Percentiles rank a stretch among this genome's conserved stretches.
phyloP scores from a whole-genome alignment of 2,888 invertebrate species.

The Lissocephala sabroskyi region DNA sequence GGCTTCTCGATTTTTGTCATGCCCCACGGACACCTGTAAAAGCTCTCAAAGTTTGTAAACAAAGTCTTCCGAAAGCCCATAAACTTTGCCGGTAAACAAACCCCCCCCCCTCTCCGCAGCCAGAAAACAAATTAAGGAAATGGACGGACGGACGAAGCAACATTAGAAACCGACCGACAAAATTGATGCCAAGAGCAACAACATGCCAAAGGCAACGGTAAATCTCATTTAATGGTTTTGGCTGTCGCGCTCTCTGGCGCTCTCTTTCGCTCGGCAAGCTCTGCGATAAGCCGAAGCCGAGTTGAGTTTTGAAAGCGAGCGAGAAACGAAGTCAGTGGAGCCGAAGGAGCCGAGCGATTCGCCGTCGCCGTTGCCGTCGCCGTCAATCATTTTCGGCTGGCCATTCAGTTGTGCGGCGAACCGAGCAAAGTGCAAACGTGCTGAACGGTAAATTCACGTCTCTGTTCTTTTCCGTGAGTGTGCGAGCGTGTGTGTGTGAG shows the following conservation, averaged over 20 bases:
- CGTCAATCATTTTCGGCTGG: slow-evolving; percentile 1
- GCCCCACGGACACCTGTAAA: slow-evolving; percentile 48
- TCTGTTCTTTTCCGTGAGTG: slow-evolving; percentile 36
- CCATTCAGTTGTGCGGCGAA: slow-evolving; percentile 48
- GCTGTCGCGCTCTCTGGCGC: background rate
- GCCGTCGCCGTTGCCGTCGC: too few relatives aligned
- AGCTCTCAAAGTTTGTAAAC: slow-evolving; percentile 16
- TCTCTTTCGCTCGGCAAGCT: background rate
- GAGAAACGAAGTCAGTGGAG: background rate
- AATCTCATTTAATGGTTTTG: too few relatives aligned
- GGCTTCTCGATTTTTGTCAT: background rate
- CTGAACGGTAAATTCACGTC: too few relatives aligned
- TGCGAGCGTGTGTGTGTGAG: too few relatives aligned
- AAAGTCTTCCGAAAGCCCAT: too few relatives aligned
- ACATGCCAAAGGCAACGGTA: too few relatives aligned
- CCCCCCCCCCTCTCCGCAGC: background rate
- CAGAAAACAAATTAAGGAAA: slow-evolving; percentile 6
- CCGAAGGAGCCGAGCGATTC: too few relatives aligned
- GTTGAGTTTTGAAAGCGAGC: slow-evolving; percentile 6
- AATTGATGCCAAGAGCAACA: slow-evolving; percentile 6
- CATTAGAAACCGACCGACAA: slow-evolving; percentile 5
- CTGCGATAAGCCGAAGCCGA: background rate
- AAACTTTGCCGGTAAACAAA: too few relatives aligned
- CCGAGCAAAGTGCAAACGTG: slow-evolving; percentile 53
- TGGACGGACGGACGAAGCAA: slow-evolving; percentile 12